phyloP scores from a whole-genome alignment of 2,113 vertebrate species.

The Puffinus mauretanicus region DNA sequence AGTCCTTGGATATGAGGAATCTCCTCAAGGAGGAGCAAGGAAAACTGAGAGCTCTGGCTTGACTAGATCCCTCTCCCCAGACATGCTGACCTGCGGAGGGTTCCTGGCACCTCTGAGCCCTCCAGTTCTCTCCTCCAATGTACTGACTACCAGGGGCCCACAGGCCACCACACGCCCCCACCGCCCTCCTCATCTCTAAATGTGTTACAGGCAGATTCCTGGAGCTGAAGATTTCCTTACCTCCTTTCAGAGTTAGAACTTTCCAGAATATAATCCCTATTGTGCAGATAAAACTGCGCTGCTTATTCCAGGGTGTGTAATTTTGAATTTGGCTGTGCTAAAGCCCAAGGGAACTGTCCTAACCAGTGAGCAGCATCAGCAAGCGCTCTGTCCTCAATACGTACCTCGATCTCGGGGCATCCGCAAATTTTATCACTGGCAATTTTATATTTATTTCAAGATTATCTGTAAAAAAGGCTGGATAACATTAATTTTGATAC shows the following conservation, averaged over 20 bases:
- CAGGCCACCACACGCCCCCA: background rate
- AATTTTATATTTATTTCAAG: background rate
- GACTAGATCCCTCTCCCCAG: background rate
- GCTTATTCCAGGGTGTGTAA: background rate
- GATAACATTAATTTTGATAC: background rate
- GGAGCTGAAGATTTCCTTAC: background rate
- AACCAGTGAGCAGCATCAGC: background rate
- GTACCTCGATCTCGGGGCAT: background rate
- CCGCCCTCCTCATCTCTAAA: background rate
- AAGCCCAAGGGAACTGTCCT: background rate
- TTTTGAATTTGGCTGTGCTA: background rate
- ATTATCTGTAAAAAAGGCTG: background rate
- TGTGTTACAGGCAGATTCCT: background rate
- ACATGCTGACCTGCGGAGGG: rapidly evolving
- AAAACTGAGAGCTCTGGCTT: background rate
- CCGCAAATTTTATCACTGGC: background rate
- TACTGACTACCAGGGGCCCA: background rate
- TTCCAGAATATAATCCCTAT: background rate
- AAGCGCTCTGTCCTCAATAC: background rate
- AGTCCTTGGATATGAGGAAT: background rate
- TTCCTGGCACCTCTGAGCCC: background rate
- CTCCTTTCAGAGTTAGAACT: background rate
- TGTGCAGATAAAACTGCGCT: background rate
- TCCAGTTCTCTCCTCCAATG: background rate
- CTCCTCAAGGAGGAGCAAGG: background rate